These are phyloP conservation scores for Melipona bicolor DNA, from an alignment of 2,888 invertebrate species.

Conservation along the genomic window DNA sequence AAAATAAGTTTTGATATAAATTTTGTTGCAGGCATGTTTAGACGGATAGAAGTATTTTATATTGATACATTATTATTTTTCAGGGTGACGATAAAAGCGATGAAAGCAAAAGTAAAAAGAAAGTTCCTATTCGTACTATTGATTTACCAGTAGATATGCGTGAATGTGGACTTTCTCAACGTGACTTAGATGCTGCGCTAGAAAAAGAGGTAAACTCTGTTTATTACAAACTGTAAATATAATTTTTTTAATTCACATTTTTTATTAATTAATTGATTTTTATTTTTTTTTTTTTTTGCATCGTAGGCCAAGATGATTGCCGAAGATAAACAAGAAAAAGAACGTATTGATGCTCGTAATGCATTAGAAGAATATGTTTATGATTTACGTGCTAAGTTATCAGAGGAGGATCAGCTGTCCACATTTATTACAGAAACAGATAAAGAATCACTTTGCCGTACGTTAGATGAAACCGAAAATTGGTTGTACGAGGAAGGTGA, in stretches of 20 bases:
- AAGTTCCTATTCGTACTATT: conserved; percentile 91
- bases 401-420: conserved; percentile 90
- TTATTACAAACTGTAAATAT: not conserved
- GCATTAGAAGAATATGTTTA: conserved; percentile 99
- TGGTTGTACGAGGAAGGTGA: conserved; percentile 99
- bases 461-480: conserved; percentile 94
- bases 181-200: conserved; percentile 89
- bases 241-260: not conserved
- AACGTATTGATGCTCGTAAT: conserved; percentile 97
- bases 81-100: conserved; percentile 85
- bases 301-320: conserved; percentile 91
- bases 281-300: conserved; percentile 42
- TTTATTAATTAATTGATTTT: conserved; percentile 3
- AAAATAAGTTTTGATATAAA: not conserved
- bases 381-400: conserved; percentile 95
- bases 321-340: conserved; percentile 96
- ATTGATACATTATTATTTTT: conserved; percentile 56
- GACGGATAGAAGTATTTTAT: conserved; percentile 13
- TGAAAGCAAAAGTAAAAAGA: conserved; percentile 89
- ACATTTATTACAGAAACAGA: conserved; percentile 91
- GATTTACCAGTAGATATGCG: conserved; percentile 93
- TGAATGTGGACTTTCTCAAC: conserved; percentile 89
- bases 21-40: conserved; percentile 43
- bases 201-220: conserved; percentile 90
- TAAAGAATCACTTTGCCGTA: conserved; percentile 87